Conservation (phyloP, 2,113 vertebrate species). For the Neolamprologus devosi region DNA sequence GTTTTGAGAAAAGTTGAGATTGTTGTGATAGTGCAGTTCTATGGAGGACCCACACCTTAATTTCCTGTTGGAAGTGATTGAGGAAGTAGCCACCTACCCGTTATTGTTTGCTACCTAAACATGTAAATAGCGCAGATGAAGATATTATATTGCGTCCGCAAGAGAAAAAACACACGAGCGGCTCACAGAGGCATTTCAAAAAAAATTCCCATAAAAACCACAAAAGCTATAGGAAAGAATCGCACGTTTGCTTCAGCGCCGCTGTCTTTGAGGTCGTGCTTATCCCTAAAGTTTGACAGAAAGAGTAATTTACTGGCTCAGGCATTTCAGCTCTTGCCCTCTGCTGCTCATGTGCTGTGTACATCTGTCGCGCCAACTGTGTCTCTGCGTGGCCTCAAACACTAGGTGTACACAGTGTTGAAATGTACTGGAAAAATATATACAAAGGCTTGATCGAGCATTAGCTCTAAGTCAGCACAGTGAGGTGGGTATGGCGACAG, state of each 20-base stretch:
- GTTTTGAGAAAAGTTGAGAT: constrained; percentile 50
- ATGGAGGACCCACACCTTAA: constrained; percentile 57
- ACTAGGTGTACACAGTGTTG: constrained; percentile 45
- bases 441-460: constrained; percentile 58
- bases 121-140: constrained; percentile 54
- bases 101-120: constrained; percentile 64
- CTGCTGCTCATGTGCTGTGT: constrained; percentile 38
- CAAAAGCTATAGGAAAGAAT: not conserved
- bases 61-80: constrained; percentile 71
- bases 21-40: constrained; percentile 37
- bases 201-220: not conserved
- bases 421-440: constrained; percentile 61
- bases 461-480: constrained; percentile 63
- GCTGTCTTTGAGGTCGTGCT: not conserved
- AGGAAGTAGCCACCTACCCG: constrained; percentile 70
- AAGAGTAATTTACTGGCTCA: constrained; percentile 2
- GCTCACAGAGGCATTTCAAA: not conserved
- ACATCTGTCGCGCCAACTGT: constrained; percentile 62
- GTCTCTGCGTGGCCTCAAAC: constrained; percentile 37
- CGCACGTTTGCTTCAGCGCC: not conserved
- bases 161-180: constrained; percentile 6
- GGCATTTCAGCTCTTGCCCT: constrained; percentile 27
- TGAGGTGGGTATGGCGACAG: constrained; percentile 63
- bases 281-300: constrained; percentile 13
- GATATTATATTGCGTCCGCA: constrained; percentile 49